phyloP scores from a whole-genome alignment of 1,140 invertebrate species.

The Drosophila takahashii region DNA sequence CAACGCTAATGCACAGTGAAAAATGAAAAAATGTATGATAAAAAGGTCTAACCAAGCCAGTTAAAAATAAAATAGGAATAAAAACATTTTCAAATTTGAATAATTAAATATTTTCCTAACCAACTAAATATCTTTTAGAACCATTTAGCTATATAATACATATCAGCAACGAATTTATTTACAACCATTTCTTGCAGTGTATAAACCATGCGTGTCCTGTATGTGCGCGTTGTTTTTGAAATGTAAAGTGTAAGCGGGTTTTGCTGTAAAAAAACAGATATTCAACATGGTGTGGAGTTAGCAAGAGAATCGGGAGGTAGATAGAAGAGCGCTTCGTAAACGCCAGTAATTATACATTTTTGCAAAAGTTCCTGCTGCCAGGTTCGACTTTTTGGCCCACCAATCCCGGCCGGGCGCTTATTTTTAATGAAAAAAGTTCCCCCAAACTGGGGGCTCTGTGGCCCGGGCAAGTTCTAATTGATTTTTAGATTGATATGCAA shows the following conservation, averaged over 20 bases:
- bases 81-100: background rate
- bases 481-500: conserved; percentile 68
- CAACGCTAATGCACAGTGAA: background rate
- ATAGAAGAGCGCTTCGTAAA: conserved; percentile 36
- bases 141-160: too few species aligned
- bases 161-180: too few species aligned
- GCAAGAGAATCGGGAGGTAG: background rate
- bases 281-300: conserved; percentile 34
- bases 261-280: conserved; percentile 59
- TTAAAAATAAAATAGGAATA: background rate
- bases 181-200: background rate
- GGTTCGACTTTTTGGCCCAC: conserved; percentile 40
- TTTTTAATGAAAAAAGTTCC: conserved; percentile 64
- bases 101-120: too few species aligned
- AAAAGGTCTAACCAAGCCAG: background rate
- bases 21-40: background rate
- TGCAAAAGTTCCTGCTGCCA: conserved; percentile 43
- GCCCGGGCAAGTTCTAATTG: conserved; percentile 60
- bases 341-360: conserved; percentile 64
- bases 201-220: conserved; percentile 11
- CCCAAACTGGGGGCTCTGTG: conserved; percentile 22
- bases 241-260: conserved; percentile 59
- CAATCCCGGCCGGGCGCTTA: conserved; percentile 53
- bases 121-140: too few species aligned
- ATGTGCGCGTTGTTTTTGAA: conserved; percentile 40